These are phyloP conservation scores for Ischnura elegans DNA, from an alignment of 2,888 invertebrate genomes.

Conservation along the genomic window DNA sequence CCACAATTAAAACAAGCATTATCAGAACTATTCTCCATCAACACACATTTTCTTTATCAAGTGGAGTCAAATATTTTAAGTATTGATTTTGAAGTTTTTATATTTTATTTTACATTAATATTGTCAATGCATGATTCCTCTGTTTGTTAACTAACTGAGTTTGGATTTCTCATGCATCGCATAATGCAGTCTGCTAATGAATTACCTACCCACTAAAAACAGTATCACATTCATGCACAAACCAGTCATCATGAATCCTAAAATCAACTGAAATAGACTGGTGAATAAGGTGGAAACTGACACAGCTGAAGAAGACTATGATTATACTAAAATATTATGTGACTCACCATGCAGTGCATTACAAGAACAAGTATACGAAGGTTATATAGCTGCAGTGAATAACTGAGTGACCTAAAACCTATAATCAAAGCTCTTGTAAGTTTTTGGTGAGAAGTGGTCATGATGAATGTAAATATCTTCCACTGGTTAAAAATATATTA, in stretches of 20 bases:
- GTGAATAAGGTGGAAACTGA: neutral
- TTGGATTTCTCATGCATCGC: neutral
- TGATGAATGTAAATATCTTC: conserved; percentile 63
- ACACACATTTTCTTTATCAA: too few relatives aligned
- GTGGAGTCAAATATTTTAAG: too few relatives aligned
- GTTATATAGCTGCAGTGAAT: conserved; percentile 34
- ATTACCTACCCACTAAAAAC: neutral
- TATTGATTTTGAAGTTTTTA: neutral
- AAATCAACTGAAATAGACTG: neutral
- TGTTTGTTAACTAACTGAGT: neutral
- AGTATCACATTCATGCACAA: neutral
- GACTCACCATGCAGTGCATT: neutral
- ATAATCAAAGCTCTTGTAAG: conserved; percentile 34
- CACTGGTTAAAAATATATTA: conserved; percentile 53
- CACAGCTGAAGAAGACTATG: too few relatives aligned
- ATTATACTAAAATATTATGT: too few relatives aligned
- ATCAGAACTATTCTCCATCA: too few relatives aligned
- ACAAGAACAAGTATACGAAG: conserved; percentile 57
- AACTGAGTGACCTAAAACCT: conserved; percentile 42
- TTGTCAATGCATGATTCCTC: neutral
- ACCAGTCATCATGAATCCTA: neutral
- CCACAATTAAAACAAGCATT: too few relatives aligned
- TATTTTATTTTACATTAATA: neutral
- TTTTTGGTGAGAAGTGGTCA: conserved; percentile 21
- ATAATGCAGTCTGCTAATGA: neutral